Evolutionary conservation across 2,888 invertebrate genomes (phyloP).

Genomic region (Apoda limacodes): DNA sequence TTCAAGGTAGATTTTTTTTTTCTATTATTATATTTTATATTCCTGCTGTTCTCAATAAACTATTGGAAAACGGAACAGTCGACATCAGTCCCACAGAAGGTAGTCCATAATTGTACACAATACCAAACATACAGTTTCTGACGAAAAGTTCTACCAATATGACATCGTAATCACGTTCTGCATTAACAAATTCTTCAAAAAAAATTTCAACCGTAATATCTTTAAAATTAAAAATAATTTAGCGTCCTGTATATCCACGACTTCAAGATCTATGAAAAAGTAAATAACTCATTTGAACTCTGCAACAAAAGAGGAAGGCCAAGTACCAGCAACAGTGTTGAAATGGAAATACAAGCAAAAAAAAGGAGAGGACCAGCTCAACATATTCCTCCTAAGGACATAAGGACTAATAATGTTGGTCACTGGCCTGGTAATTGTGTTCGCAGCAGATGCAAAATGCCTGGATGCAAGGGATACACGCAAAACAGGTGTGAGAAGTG

Average conservation of each 20-base stretch:
- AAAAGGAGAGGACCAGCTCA: no score
- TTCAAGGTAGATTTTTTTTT: conserved; percentile 45
- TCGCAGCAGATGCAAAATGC: no score
- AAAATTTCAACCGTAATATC: conserved; percentile 24
- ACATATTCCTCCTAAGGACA: no score
- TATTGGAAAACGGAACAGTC: conserved; percentile 44
- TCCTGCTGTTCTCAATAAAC: conserved; percentile 35
- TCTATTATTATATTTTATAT: conserved; percentile 38
- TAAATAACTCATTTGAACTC: no score
- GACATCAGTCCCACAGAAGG: conserved; percentile 52
- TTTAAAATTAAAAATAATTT: conserved; percentile 22
- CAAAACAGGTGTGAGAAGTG: no score
- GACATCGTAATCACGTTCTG: conserved; percentile 45
- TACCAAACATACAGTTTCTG: conserved; percentile 54
- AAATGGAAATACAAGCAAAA: no score
- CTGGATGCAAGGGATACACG: no score
- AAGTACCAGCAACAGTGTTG: no score
- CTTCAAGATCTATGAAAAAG: no score
- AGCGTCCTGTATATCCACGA: conserved; percentile 32
- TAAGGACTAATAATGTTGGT: no score
- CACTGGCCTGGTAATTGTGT: no score
- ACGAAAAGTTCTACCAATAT: conserved; percentile 60
- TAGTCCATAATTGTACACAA: conserved; percentile 43
- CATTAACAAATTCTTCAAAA: conserved; percentile 33
- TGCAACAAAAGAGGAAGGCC: no score